These are phyloP conservation scores for Heloderma charlesbogerti DNA, from an alignment of 2,113 vertebrate species.

Conservation along the genomic window DNA sequence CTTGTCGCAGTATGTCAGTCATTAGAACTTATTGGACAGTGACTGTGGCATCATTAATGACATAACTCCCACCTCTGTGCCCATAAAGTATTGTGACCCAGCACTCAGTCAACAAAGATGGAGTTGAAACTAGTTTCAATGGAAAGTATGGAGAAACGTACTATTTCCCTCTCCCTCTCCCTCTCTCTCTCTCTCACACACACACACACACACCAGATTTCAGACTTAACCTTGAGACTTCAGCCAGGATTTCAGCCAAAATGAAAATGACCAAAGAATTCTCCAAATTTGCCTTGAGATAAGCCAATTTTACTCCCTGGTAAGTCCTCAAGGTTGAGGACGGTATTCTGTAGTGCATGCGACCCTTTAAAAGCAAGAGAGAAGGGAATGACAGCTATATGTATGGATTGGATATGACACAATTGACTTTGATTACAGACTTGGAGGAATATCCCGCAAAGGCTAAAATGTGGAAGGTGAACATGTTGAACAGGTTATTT, in stretches of 20 bases:
- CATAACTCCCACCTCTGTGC: not conserved
- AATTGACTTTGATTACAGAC: not conserved
- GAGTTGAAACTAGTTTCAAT: not conserved
- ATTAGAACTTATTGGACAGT: not conserved
- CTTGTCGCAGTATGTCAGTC: not conserved
- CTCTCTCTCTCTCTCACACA: not conserved
- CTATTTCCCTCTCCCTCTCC: not conserved
- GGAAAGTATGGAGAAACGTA: not conserved
- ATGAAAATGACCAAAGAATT: not conserved
- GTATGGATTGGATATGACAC: not conserved
- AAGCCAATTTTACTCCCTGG: not conserved
- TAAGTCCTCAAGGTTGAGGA: not conserved
- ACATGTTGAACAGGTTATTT: not conserved
- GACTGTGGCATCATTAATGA: too few species aligned
- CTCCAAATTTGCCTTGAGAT: conserved; percentile 10
- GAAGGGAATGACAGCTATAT: not conserved
- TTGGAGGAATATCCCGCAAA: not conserved
- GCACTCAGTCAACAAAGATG: not conserved
- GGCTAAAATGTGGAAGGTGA: not conserved
- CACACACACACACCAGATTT: not conserved
- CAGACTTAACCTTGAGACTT: not conserved
- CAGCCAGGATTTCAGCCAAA: not conserved
- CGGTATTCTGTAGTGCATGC: not conserved
- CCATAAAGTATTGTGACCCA: not conserved
- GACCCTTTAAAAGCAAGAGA: not conserved